phyloP scores from a whole-genome alignment of 2,888 invertebrate species.

The Cephus pygmeus region DNA sequence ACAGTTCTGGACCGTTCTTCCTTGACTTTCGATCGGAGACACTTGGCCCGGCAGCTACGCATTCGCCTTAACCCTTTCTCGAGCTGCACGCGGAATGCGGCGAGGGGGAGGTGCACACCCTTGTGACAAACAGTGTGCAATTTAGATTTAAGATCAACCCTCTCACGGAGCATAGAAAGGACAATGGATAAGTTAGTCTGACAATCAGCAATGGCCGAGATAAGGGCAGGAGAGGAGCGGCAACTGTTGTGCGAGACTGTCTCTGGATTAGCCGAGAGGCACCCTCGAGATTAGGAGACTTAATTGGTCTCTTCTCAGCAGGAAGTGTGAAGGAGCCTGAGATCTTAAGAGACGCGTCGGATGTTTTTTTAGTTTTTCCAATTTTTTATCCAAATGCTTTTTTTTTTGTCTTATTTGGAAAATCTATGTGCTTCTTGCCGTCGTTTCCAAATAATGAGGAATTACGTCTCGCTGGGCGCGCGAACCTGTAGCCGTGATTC shows the following conservation, averaged over 20 bases:
- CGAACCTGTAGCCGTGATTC: constrained; percentile 4
- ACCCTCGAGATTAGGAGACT: constrained; percentile 39
- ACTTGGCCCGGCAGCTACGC: background rate
- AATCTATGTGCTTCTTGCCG: constrained; percentile 30
- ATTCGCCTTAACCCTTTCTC: background rate
- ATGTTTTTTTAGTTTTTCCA: background rate
- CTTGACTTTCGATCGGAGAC: background rate
- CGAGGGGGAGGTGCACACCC: constrained; percentile 1
- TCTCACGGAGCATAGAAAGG: constrained; percentile 42
- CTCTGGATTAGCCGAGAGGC: constrained; percentile 35
- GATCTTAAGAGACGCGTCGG: background rate
- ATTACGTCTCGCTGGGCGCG: constrained; percentile 11
- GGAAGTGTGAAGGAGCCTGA: constrained; percentile 14
- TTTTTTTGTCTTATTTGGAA: background rate
- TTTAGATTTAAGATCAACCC: constrained; percentile 62
- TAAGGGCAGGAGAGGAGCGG: constrained; percentile 41
- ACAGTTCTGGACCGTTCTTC: background rate
- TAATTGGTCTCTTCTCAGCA: constrained; percentile 31
- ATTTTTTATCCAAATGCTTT: too few species aligned
- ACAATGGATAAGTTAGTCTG: constrained; percentile 55
- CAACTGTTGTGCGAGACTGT: background rate
- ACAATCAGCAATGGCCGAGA: constrained; percentile 50
- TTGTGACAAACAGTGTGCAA: constrained; percentile 59
- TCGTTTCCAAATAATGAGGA: background rate
- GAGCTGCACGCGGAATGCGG: background rate